Percentiles rank a stretch among this genome's conserved stretches.
Evolutionary conservation across 2,797 vertebrate species (phyloP).

Genomic region (Arrhamphus sclerolepis): DNA sequence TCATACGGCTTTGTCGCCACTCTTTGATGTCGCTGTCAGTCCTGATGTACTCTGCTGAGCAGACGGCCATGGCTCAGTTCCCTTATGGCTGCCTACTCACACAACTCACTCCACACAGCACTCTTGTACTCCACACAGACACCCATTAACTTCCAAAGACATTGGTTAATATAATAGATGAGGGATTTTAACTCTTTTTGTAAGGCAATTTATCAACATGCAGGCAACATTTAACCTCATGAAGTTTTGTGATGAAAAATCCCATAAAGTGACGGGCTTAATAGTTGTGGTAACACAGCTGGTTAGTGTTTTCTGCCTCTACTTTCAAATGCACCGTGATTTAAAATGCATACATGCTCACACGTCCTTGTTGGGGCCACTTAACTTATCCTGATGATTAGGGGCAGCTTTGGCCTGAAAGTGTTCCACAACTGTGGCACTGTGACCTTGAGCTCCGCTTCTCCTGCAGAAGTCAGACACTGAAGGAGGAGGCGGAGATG

Average conservation of each 20-base stretch:
- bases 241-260: constrained; percentile 25
- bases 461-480: constrained; percentile 50
- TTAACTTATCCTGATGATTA: constrained; percentile 53
- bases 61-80: constrained; percentile 60
- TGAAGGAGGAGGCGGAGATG: constrained; percentile 50
- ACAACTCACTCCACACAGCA: constrained; percentile 44
- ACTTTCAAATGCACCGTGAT: constrained; percentile 19
- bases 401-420: constrained; percentile 64
- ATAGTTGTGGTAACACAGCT: constrained; percentile 34
- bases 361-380: constrained; percentile 45
- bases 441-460: constrained; percentile 72
- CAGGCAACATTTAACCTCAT: constrained; percentile 31
- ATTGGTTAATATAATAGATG: constrained; percentile 48
- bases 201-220: constrained; percentile 37
- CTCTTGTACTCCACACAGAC: constrained; percentile 35
- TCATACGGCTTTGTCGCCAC: constrained; percentile 57
- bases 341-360: constrained; percentile 18
- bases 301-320: constrained; percentile 16
- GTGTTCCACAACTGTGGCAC: constrained; percentile 60
- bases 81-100: constrained; percentile 55
- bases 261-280: constrained; percentile 28
- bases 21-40: constrained; percentile 66
- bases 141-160: constrained; percentile 53
- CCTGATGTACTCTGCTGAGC: constrained; percentile 66
- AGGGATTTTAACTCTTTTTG: constrained; percentile 52